Base-by-base conservation (phyloP, 2,113 vertebrate genomes). In the Prolemur simus region DNA sequence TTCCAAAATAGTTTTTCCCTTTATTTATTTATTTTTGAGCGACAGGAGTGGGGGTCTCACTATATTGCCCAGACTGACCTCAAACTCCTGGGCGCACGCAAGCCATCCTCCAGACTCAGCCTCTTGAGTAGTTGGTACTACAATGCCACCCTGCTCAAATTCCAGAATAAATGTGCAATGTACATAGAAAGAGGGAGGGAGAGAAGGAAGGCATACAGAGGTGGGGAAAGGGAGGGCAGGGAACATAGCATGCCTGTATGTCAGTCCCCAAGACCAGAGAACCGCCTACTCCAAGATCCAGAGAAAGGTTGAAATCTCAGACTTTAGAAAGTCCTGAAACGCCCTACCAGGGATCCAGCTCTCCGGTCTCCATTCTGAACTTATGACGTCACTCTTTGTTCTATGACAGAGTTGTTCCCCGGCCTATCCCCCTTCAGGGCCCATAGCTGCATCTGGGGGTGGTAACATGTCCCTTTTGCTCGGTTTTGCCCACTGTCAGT, bases 111-210 rank as follows among this genome's bases (percentile, higher is more conserved):
- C 60, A 63, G 60, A 27, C 60, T 63, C 60, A 63, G 60, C 60
- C 27, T 63, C 60, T 63, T 3, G 60, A 63, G 11, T 25, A 63
- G 25, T 25, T 63, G 27, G 27, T 10, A 63, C 60, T 63, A 63
- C 25, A 63, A 11, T 29, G 60, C 60, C 60, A 2, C 25, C 25
- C 60, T 63, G 60, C 25, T 63, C 27, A 27, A 74, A 87, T 69
- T 95, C 63, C 73, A 80, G 83, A 92, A 87, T 91, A 95, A 95
- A 94, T 58, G 58, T 76, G 25, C 84, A 58, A 58, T 32, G 52
- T 5, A 96, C 37, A 82, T 34, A 93, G 80, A 42, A 68, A 81
- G 81, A 84, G 21, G 47, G 29, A 54, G 15, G 3, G 9, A 54
- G 76, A 63, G 25, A 63, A 58, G 56, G 56, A 23, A 63, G 60